phyloP scores from a whole-genome alignment of 2,113 vertebrate genomes.

The Aviceda subcristata region DNA sequence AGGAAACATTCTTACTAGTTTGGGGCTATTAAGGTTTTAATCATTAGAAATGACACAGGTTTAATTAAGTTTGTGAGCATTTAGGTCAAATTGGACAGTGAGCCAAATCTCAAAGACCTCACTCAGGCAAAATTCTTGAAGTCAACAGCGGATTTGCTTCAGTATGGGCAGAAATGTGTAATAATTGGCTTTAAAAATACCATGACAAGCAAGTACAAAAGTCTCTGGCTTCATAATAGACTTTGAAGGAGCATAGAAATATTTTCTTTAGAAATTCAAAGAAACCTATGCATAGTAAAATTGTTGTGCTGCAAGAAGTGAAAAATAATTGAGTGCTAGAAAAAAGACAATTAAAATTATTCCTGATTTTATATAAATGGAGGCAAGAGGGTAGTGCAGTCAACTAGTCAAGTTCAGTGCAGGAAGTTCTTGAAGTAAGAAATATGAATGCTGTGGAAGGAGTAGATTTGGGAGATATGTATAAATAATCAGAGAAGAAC shows the following conservation, averaged over 20 bases:
- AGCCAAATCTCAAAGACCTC: conserved; percentile 25
- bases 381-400: background rate
- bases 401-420: background rate
- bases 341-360: background rate
- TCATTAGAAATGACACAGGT: background rate
- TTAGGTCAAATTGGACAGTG: background rate
- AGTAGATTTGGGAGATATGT: background rate
- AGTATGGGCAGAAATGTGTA: conserved; percentile 7
- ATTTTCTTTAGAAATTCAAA: conserved; percentile 10
- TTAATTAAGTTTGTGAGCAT: conserved; percentile 30
- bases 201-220: background rate
- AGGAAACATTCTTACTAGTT: background rate
- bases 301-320: background rate
- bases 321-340: background rate
- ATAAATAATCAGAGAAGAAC: background rate
- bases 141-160: conserved; percentile 6
- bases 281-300: background rate
- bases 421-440: background rate
- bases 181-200: conserved; percentile 30
- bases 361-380: background rate
- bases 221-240: conserved; percentile 9
- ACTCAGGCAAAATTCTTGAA: background rate
- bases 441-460: background rate
- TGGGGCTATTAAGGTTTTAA: background rate
- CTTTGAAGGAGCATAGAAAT: background rate